A percentile compares a stretch with the other conserved stretches of the same genome.
phyloP scores from a whole-genome alignment of 1,140 invertebrate species.

The Drosophila kepulauana region DNA sequence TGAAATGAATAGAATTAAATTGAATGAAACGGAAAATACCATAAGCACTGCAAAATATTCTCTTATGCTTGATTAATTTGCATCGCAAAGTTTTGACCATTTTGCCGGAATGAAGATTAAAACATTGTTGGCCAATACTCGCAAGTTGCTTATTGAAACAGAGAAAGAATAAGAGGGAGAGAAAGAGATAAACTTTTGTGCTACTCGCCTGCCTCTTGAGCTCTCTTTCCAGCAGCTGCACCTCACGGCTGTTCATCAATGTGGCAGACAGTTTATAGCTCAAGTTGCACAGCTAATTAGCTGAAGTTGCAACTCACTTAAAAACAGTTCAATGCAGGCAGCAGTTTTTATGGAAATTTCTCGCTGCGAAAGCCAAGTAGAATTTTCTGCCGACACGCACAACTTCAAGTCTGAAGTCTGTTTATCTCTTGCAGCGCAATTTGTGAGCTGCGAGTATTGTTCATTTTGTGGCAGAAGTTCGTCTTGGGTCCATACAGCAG shows the following conservation, averaged over 20 bases:
- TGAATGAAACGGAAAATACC: not conserved
- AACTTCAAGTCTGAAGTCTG: slow-evolving; percentile 40
- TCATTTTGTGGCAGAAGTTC: too few species aligned
- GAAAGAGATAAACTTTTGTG: not conserved
- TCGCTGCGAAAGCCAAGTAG: not conserved
- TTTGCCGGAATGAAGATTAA: not conserved
- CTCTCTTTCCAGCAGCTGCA: not conserved
- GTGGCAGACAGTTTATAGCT: slow-evolving; percentile 27
- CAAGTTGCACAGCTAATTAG: slow-evolving; percentile 49
- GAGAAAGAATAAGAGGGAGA: not conserved
- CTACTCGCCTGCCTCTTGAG: not conserved
- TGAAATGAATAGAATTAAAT: not conserved
- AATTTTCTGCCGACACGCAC: slow-evolving; percentile 10
- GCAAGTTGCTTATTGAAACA: not conserved
- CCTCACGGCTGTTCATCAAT: slow-evolving; percentile 12
- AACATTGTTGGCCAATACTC: not conserved
- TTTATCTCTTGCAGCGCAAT: slow-evolving; percentile 10
- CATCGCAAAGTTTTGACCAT: not conserved
- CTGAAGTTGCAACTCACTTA: slow-evolving; percentile 14
- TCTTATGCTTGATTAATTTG: not conserved
- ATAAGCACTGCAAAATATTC: not conserved
- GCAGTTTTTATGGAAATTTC: slow-evolving; percentile 7
- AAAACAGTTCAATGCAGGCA: not conserved
- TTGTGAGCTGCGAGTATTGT: not conserved
- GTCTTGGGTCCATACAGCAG: not conserved